Percentiles rank a stretch among this genome's conserved stretches.
These are phyloP conservation scores for Meliscaeva auricollis DNA, from an alignment of 2,888 invertebrate genomes.

Conservation along the genomic window DNA sequence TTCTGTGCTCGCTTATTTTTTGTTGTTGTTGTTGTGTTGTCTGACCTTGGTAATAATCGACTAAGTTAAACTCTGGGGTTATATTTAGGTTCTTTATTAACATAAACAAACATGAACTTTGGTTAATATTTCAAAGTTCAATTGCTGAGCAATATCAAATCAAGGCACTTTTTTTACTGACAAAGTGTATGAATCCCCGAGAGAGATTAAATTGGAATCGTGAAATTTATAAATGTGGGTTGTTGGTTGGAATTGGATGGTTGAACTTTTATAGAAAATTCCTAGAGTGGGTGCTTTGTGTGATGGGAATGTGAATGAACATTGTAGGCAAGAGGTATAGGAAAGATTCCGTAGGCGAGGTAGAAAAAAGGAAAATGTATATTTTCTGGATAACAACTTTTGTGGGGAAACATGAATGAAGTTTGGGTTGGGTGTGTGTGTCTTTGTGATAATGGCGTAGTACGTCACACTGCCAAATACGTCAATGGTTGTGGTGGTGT, in stretches of 20 bases:
- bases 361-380: background rate
- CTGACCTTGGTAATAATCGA: constrained; percentile 48
- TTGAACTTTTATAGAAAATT: constrained; percentile 2
- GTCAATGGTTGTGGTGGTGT: constrained; percentile 12
- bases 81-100: constrained; percentile 11
- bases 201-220: background rate
- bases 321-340: constrained; percentile 2
- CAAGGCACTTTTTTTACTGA: background rate
- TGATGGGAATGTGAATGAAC: constrained; percentile 2
- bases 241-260: background rate
- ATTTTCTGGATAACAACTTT: constrained; percentile 13
- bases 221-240: constrained; percentile 3
- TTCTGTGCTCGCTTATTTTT: background rate
- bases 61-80: constrained; percentile 21
- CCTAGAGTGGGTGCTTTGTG: background rate
- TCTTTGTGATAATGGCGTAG: constrained; percentile 1
- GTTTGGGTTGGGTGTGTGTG: background rate
- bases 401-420: constrained; percentile 12
- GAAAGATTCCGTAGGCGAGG: background rate
- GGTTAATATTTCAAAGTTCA: constrained; percentile 39
- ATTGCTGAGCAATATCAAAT: constrained; percentile 2
- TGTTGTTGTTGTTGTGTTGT: background rate
- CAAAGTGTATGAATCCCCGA: background rate
- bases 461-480: constrained; percentile 5
- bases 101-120: constrained; percentile 37